phyloP scores from a whole-genome alignment of 92 coral and sea anemone genomes.

The Blastomussa wellsi region DNA sequence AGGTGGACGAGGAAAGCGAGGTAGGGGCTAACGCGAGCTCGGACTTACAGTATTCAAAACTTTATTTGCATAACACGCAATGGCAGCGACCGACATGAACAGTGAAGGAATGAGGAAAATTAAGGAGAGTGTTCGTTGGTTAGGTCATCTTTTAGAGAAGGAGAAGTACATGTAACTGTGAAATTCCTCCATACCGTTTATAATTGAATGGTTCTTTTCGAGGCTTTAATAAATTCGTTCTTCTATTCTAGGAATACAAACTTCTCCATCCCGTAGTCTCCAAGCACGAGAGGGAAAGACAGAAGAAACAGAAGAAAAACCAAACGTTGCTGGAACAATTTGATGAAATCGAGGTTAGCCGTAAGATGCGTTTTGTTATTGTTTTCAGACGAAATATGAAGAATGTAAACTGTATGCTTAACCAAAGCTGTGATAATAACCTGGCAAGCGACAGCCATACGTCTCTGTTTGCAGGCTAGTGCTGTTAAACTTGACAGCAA shows the following conservation, averaged over 20 bases:
- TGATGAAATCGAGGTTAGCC: constrained; percentile 76
- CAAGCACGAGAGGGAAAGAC: constrained; percentile 81
- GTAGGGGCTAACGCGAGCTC: constrained; percentile 40
- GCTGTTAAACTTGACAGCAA: too few species aligned
- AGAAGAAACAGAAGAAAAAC: constrained; percentile 60
- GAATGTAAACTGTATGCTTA: too few species aligned
- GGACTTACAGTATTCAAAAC: not conserved
- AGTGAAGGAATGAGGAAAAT: not conserved
- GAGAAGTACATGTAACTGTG: too few species aligned
- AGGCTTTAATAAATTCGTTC: not conserved
- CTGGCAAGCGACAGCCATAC: too few species aligned
- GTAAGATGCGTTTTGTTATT: not conserved
- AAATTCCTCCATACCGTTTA: not conserved
- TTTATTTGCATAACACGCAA: not conserved
- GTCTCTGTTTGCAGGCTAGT: too few species aligned
- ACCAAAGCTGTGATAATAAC: too few species aligned
- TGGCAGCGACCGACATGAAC: not conserved
- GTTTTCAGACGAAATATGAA: not conserved
- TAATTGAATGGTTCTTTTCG: not conserved
- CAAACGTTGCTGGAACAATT: constrained; percentile 74
- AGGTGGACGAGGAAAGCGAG: constrained; percentile 95
- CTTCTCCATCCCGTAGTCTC: constrained; percentile 91
- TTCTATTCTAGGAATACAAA: constrained; percentile 65
- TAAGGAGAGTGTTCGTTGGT: too few species aligned
- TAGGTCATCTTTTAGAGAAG: too few species aligned